Base-by-base conservation (phyloP, 1,140 invertebrate genomes). In the Eulimnadia texana region DNA sequence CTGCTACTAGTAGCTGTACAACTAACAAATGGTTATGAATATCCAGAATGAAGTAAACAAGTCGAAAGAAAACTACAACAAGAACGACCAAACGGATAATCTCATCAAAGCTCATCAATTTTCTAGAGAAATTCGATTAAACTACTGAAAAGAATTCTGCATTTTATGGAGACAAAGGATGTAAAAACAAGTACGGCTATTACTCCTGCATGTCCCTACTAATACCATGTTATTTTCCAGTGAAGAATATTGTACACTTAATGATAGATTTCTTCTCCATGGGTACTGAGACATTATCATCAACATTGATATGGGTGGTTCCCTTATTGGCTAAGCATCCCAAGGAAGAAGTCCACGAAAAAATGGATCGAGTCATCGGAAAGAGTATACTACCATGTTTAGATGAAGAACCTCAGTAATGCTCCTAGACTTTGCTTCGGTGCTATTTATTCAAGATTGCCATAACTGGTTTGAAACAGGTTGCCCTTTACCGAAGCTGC, bases 201-300 rank as follows among this genome's bases (percentile, higher is more conserved):
- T 42, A 42, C 6, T n/a, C n/a, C n/a, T n/a, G 16, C 16, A 9
- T 9, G 6, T 16, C 16, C 16, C 16, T 9, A 42, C 6, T 9
- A 42, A 42, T 42, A 42, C 6, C 33, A 42, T 42, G 16, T 16
- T 9, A 9, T 16, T 16, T 6, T 42, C 33, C 16, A 42, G 33
- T 42, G 33, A 42, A 42, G 16, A 42, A 42, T 16, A 6, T 42
- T 6, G 16, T 16, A 6, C 16, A 42, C 33, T 42, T 42, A 16
- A 16, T 42, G 33, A 9, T 42, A 16, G 92, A 95, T 70, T 74
- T 97, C 19, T 96, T 93, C 76, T 85, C 86, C 1, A 91, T 89
- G 63, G 92, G 92, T 6, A 90, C 93, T 81, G 93, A 96, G 74
- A 96, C 92, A 0, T 90, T 93, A 22, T 92, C 93, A 65, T 92